Conservation (phyloP, 2,113 vertebrate species). For the Ciconia stormi region DNA sequence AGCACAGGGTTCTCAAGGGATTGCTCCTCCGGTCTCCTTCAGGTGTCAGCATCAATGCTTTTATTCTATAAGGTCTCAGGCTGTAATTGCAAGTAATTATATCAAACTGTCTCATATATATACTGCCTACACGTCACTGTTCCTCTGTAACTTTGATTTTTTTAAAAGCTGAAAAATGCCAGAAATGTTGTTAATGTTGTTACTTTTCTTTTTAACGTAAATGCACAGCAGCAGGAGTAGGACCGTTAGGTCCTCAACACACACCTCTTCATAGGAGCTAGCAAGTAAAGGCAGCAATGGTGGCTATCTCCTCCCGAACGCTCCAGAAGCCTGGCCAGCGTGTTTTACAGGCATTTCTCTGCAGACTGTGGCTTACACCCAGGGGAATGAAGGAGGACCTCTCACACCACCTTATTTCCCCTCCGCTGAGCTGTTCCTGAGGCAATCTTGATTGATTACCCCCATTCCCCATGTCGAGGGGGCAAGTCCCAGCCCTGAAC, state of each 20-base stretch:
- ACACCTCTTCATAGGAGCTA: not conserved
- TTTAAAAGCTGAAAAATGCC: not conserved
- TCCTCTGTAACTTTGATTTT: too few species aligned
- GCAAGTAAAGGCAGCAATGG: not conserved
- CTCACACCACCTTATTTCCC: not conserved
- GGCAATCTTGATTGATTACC: not conserved
- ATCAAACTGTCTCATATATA: not conserved
- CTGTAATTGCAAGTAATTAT: not conserved
- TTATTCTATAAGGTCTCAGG: not conserved
- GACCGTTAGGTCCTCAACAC: too few species aligned
- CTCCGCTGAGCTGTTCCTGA: too few species aligned
- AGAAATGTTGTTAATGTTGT: not conserved
- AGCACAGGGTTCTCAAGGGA: rapidly evolving
- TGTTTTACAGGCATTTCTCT: not conserved
- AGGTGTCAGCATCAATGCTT: not conserved
- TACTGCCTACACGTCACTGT: not conserved
- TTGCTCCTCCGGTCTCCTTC: not conserved
- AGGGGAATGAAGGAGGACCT: too few species aligned
- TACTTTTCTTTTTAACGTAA: not conserved
- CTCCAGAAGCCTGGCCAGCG: rapidly evolving
- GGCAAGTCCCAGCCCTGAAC: not conserved
- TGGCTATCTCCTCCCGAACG: not conserved
- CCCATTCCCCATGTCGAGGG: not conserved
- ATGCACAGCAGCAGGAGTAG: not conserved
- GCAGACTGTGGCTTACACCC: not conserved